phyloP scores from a whole-genome alignment of 2,797 vertebrate genomes.

The Poeciliopsis infans region DNA sequence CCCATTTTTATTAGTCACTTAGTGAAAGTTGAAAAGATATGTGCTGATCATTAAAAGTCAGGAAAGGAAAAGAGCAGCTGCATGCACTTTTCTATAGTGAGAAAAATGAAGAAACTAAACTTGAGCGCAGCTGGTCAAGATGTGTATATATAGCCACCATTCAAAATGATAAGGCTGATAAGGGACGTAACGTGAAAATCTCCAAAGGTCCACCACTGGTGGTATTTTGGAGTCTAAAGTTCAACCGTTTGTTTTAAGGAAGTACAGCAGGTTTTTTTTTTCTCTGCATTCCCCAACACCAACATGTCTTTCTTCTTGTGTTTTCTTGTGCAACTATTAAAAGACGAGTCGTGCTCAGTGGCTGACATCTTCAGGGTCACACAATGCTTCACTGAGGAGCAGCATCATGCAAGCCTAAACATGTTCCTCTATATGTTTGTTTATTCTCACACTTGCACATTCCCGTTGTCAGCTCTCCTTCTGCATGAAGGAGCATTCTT shows the following conservation, averaged over 20 bases:
- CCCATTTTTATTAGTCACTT: neutral
- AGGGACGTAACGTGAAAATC: neutral
- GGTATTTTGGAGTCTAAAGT: neutral
- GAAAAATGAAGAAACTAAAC: neutral
- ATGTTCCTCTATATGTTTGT: conserved; percentile 29
- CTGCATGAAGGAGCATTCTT: conserved; percentile 57
- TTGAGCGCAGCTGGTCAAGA: neutral
- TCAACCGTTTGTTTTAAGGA: neutral
- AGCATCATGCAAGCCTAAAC: conserved; percentile 31
- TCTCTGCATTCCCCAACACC: neutral
- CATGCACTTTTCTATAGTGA: neutral
- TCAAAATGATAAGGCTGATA: neutral
- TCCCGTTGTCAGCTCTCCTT: conserved; percentile 34
- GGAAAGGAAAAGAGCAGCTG: neutral
- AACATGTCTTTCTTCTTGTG: neutral
- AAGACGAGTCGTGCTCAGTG: conserved; percentile 21
- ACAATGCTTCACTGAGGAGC: conserved; percentile 20
- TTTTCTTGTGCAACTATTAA: neutral
- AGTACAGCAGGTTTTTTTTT: neutral
- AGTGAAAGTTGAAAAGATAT: neutral
- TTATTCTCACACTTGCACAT: conserved; percentile 18
- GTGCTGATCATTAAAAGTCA: neutral
- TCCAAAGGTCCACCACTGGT: neutral
- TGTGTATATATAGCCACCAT: neutral
- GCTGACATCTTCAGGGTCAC: conserved; percentile 25